These are phyloP conservation scores for Cephalotes varians DNA, from an alignment of 2,888 invertebrate species.

Conservation along the genomic window DNA sequence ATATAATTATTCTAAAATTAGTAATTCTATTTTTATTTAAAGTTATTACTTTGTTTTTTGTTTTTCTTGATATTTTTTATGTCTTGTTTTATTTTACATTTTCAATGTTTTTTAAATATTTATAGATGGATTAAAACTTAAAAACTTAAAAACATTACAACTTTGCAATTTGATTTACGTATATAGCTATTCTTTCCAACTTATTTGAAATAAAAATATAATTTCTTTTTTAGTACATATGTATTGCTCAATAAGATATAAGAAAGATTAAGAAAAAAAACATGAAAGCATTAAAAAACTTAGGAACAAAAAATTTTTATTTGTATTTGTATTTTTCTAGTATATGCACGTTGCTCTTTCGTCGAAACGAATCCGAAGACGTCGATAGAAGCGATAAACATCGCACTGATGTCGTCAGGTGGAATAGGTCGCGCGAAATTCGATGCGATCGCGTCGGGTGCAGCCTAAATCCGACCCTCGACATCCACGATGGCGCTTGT, in stretches of 20 bases:
- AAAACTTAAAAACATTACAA: not conserved
- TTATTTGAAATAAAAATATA: not conserved
- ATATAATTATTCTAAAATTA: not conserved
- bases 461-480: slow-evolving; percentile 82
- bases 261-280: not conserved
- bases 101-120: not conserved
- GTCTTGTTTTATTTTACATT: not conserved
- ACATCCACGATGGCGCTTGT: slow-evolving; percentile 80
- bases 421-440: slow-evolving; percentile 42
- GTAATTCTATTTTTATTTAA: not conserved
- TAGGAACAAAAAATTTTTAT: not conserved
- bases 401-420: slow-evolving; percentile 25
- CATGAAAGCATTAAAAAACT: not conserved
- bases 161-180: not conserved
- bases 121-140: not conserved
- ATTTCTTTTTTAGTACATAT: not conserved
- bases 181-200: not conserved
- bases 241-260: not conserved
- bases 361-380: not conserved
- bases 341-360: not conserved
- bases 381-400: slow-evolving; percentile 3
- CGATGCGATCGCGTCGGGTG: slow-evolving; percentile 47
- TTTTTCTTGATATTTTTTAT: not conserved
- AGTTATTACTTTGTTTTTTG: not conserved
- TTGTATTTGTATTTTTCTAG: not conserved